Base-by-base conservation (phyloP, 2,797 vertebrate species). In the Alosa sapidissima region DNA sequence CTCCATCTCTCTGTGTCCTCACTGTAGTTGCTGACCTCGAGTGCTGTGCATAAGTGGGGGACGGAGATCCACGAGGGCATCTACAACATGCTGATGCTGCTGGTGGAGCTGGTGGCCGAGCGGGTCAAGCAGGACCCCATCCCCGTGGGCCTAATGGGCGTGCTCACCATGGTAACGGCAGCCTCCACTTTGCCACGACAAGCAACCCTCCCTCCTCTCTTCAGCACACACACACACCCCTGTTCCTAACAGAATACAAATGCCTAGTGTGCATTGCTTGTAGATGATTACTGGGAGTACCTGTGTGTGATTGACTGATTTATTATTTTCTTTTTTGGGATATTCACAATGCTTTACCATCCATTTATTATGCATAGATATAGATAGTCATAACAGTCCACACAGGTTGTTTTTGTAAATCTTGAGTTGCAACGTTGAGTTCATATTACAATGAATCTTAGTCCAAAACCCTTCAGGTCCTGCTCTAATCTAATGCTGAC, bases 51-150 rank as follows among this genome's bases (percentile, higher is more conserved):
- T 92, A 99, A 99, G 89, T 99, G 98, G 98, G 98, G 98, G 82
- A 99, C 98, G 0, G 98, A 99, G 94, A 99, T 99, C 91, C 98
- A 99, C 1, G 98, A 99, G 93, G 98, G 98, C 58, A 99, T 99
- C 94, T 99, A 99, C 94, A 99, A 99, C 94, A 99, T 99, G 98
- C 93, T 99, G 84, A 99, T 99, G 98, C 89, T 99, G 82, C 94
- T 99, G 90, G 97, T 99, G 91, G 98, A 99, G 91, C 93, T 99
- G 92, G 98, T 97, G 85, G 98, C 98, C 54, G 98, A 99, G 91
- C 94, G 98, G 92, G 96, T 98, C 85, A 99, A 99, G 92, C 98
- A 98, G 93, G 98, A 99, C 84, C 98, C 98, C 14, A 96, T 98
- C 84, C 98, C 98, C 0, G 94, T 97, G 81, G 97, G 97, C 89